A percentile compares a stretch with the other conserved stretches of the same genome.
Conservation (phyloP, 2,797 vertebrate genomes). For the Epinephelus awoara region DNA sequence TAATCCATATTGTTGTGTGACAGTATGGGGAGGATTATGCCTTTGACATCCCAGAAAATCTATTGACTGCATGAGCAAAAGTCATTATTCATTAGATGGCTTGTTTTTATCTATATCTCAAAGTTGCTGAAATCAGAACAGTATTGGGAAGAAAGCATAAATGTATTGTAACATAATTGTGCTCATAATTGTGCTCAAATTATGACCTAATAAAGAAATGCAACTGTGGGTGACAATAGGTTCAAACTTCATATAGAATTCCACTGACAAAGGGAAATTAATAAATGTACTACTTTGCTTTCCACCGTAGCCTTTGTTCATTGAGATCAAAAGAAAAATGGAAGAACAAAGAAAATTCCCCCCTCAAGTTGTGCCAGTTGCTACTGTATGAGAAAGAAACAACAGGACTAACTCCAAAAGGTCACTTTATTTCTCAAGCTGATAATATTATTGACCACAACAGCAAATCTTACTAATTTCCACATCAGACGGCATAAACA, state of each 20-base stretch:
- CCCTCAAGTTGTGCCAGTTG: not conserved
- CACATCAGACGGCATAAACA: conserved; percentile 26
- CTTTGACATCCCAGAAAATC: no score
- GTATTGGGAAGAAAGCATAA: no score
- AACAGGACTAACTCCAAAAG: conserved; percentile 24
- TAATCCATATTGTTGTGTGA: no score
- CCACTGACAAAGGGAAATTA: conserved; percentile 9
- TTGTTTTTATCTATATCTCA: no score
- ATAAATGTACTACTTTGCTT: conserved; percentile 1
- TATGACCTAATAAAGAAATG: no score
- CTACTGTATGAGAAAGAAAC: not conserved
- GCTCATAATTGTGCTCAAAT: no score
- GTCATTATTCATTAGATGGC: no score
- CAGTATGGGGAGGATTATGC: no score
- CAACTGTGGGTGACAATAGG: not conserved
- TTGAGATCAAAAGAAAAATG: not conserved
- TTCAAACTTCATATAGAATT: conserved; percentile 15
- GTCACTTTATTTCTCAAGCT: conserved; percentile 7
- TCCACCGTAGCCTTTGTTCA: conserved; percentile 30
- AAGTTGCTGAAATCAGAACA: no score
- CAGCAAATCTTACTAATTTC: conserved; percentile 23
- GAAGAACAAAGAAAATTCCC: not conserved
- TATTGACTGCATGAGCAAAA: no score
- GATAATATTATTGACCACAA: conserved; percentile 30
- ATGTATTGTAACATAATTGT: no score